These are phyloP conservation scores for Conopomorpha cramerella DNA, from an alignment of 1,140 invertebrate species.

Conservation along the genomic window DNA sequence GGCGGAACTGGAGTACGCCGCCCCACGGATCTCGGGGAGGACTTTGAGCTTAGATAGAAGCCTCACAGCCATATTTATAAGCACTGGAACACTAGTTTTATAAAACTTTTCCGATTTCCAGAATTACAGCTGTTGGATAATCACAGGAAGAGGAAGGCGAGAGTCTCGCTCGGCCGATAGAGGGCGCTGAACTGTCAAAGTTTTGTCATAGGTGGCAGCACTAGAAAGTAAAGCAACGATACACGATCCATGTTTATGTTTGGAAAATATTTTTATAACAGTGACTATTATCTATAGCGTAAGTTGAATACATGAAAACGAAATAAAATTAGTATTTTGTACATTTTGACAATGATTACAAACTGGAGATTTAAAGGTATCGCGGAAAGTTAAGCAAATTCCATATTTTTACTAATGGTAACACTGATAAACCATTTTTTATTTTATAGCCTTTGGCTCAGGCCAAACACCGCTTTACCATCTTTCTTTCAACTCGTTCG, in stretches of 20 bases:
- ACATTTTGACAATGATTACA: no score
- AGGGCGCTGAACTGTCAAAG: conserved; percentile 19
- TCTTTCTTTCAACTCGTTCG: conserved; percentile 19
- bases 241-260: no score
- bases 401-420: no score
- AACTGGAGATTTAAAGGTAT: no score
- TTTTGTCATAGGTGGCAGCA: conserved; percentile 9
- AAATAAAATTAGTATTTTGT: conserved; percentile 2
- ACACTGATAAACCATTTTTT: conserved; percentile 15
- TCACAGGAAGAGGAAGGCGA: conserved; percentile 45
- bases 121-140: conserved; percentile 32
- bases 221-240: conserved; percentile 3
- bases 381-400: no score
- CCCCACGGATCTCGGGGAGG: conserved; percentile 32
- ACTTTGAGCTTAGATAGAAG: conserved; percentile 40
- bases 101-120: no score
- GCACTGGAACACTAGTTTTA: no score
- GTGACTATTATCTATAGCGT: no score
- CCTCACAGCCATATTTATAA: conserved; percentile 44
- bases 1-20: conserved; percentile 22
- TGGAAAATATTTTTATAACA: no score
- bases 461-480: conserved; percentile 30
- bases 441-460: no score
- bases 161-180: conserved; percentile 14
- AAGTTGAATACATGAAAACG: no score